A percentile compares a stretch with the other conserved stretches of the same genome.
These are phyloP conservation scores for Acestrorhynchus altus DNA, from an alignment of 2,797 vertebrate genomes.

Conservation along the genomic window DNA sequence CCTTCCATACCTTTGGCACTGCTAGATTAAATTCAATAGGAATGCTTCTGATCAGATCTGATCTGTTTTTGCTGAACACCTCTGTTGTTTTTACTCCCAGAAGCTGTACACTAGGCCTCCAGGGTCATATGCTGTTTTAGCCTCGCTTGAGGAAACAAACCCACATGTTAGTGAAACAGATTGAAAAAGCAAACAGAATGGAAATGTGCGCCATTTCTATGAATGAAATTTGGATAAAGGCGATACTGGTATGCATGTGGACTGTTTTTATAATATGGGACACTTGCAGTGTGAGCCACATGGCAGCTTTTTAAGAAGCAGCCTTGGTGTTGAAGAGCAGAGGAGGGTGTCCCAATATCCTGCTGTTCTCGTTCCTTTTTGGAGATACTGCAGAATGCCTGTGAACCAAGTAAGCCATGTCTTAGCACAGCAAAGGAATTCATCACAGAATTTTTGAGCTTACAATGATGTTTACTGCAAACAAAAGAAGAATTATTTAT, in stretches of 20 bases:
- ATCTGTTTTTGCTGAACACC: conserved; percentile 10
- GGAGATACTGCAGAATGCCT: conserved; percentile 12
- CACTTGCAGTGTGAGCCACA: conserved; percentile 28
- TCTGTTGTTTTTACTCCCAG: conserved; percentile 20
- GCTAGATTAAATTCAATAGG: conserved; percentile 32
- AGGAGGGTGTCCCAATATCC: conserved; percentile 31
- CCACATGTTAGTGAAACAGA: not conserved
- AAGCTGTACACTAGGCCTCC: not conserved
- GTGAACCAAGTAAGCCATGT: conserved; percentile 25
- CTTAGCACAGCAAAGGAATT: not conserved
- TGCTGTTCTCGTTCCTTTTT: conserved; percentile 7
- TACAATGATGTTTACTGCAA: not conserved
- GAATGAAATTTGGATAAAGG: conserved; percentile 38
- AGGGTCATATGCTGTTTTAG: conserved; percentile 11
- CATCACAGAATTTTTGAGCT: not conserved
- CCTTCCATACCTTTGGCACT: conserved; percentile 21
- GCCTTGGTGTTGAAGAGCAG: conserved; percentile 26
- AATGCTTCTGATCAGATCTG: conserved; percentile 21
- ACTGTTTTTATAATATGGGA: conserved; percentile 12
- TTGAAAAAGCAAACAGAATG: conserved; percentile 29
- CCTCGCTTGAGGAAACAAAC: conserved; percentile 25
- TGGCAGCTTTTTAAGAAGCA: conserved; percentile 24
- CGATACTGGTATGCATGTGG: conserved; percentile 11
- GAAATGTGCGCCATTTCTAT: conserved; percentile 29
- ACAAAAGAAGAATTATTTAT: not conserved